Percentiles rank a stretch among this genome's conserved stretches.
Conservation (phyloP, 2,888 invertebrate species). For the Chloroclysta siterata region DNA sequence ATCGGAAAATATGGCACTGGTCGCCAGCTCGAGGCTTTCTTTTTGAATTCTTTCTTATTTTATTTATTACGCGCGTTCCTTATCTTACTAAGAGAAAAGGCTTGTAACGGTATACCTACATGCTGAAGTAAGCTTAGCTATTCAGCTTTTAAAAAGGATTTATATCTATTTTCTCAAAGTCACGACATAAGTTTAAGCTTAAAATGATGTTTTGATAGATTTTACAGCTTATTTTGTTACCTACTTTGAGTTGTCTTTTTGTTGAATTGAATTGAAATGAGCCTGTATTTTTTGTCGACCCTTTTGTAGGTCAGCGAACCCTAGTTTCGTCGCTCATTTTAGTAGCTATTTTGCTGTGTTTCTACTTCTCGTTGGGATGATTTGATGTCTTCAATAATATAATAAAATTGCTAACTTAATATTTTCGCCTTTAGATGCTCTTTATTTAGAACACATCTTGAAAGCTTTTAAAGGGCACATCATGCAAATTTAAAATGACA, state of each 20-base stretch:
- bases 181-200: constrained; percentile 20
- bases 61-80: too few species aligned
- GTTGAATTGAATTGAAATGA: not conserved
- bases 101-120: constrained; percentile 55
- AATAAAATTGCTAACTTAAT: not conserved
- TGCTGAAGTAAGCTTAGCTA: constrained; percentile 49
- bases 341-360: not conserved
- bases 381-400: not conserved
- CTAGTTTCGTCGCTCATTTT: not conserved
- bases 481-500: too few species aligned
- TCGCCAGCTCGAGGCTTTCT: constrained; percentile 72
- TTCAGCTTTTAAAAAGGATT: not conserved
- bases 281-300: not conserved
- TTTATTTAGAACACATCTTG: not conserved
- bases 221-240: not conserved
- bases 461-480: too few species aligned
- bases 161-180: constrained; percentile 25
- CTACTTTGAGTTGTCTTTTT: not conserved
- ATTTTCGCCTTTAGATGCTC: not conserved
- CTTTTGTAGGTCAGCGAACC: constrained; percentile 1
- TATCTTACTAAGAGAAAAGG: constrained; percentile 61
- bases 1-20: constrained; percentile 33
- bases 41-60: too few species aligned
- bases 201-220: not conserved
- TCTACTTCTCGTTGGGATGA: not conserved